Evolutionary conservation across 2,888 invertebrate genomes (phyloP).

Genomic region (Cryptops parisi): DNA sequence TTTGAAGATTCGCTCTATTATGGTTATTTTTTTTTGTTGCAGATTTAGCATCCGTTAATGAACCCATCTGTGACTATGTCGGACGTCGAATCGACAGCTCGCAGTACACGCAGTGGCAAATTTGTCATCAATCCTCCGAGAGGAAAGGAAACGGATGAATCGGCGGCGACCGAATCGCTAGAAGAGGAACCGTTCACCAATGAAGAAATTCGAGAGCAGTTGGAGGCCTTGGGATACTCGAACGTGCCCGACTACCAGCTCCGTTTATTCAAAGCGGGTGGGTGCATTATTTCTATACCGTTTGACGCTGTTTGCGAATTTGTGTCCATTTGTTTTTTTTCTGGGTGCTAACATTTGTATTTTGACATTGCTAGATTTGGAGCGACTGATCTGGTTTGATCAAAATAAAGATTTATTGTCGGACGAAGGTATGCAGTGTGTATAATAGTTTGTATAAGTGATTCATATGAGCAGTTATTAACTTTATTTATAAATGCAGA

Average conservation of each 20-base stretch:
- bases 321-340: too few relatives aligned
- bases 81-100: neutral
- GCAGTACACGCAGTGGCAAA: conserved; percentile 2
- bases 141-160: neutral
- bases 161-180: neutral
- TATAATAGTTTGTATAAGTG: too few relatives aligned
- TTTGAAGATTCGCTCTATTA: too few relatives aligned
- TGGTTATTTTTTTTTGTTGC: too few relatives aligned
- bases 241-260: conserved; percentile 16
- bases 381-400: conserved; percentile 2
- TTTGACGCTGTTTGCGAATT: too few relatives aligned
- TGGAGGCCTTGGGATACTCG: conserved; percentile 15
- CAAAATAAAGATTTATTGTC: conserved; percentile 4
- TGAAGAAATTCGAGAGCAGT: conserved; percentile 16
- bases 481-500: too few relatives aligned
- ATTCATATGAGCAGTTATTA: too few relatives aligned
- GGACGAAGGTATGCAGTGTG: too few relatives aligned
- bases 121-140: neutral
- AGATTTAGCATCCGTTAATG: too few relatives aligned
- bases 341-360: too few relatives aligned
- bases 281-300: neutral
- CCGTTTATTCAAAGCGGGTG: conserved; percentile 13
- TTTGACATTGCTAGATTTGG: neutral
- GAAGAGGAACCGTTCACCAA: conserved; percentile 14
- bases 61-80: too few relatives aligned